Conservation (phyloP, 2,888 invertebrate genomes). For the Chouioia cunea region DNA sequence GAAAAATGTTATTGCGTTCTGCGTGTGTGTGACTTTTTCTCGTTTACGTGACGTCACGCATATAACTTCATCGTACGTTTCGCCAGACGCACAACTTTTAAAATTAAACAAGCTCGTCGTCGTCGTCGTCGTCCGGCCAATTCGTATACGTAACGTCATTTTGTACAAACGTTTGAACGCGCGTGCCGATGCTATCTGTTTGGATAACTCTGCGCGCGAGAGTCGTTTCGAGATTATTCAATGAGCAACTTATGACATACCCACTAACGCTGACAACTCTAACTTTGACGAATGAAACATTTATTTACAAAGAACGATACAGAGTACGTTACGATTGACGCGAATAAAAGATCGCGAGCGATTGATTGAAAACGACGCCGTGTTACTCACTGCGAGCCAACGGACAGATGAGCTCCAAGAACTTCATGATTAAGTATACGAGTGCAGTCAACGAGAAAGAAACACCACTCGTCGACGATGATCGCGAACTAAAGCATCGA, state of each 20-base stretch:
- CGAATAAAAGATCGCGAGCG: background rate
- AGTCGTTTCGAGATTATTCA: too few species aligned
- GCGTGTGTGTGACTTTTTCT: too few species aligned
- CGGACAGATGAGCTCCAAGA: constrained; percentile 41
- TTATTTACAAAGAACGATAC: too few species aligned
- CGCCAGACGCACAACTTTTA: background rate
- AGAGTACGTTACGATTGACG: background rate
- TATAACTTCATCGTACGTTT: background rate
- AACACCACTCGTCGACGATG: constrained; percentile 16
- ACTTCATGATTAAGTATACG: constrained; percentile 29
- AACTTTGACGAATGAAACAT: too few species aligned
- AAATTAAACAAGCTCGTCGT: background rate
- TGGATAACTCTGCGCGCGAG: too few species aligned
- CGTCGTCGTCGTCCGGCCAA: background rate
- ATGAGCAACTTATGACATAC: too few species aligned
- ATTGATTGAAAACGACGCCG: background rate
- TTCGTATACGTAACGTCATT: too few species aligned
- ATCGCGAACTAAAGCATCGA: constrained; percentile 24
- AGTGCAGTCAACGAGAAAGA: constrained; percentile 5
- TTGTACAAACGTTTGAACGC: too few species aligned
- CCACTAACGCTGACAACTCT: too few species aligned
- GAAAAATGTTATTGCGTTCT: too few species aligned
- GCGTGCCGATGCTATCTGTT: too few species aligned
- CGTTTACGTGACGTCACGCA: background rate
- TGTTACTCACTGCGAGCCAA: constrained; percentile 41